phyloP scores from a whole-genome alignment of 2,888 invertebrate genomes.

The Byasa hedistus region DNA sequence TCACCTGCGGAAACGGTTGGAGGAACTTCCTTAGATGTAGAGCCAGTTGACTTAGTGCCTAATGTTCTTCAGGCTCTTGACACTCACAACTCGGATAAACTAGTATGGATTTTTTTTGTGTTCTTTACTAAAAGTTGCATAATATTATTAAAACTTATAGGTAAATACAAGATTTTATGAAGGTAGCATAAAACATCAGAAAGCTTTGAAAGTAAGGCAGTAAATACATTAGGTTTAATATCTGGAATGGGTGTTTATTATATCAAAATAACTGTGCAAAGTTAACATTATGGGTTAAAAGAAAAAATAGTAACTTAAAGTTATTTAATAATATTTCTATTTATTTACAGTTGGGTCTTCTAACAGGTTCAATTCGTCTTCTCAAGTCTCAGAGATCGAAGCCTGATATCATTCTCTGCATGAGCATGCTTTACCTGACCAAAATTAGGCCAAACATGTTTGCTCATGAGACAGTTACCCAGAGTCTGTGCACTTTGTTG shows the following conservation, averaged over 20 bases:
- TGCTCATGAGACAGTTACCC: conserved; percentile 85
- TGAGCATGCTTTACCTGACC: conserved; percentile 88
- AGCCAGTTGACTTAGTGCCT: conserved; percentile 87
- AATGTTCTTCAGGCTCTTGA: conserved; percentile 87
- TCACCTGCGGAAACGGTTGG: conserved; percentile 70
- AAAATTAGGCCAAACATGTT: conserved; percentile 89
- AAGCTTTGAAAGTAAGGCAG: no score
- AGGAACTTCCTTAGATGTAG: conserved; percentile 86
- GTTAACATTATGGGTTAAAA: no score
- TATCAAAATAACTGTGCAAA: no score
- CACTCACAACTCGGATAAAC: conserved; percentile 88
- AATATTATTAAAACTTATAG: no score
- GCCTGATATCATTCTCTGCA: conserved; percentile 88
- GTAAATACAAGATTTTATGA: no score
- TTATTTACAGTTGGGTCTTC: conserved; percentile 81
- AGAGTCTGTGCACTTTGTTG: conserved; percentile 89
- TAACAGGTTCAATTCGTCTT: conserved; percentile 93
- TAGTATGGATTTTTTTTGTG: conserved; percentile 71
- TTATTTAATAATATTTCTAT: neutral
- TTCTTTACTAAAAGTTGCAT: no score
- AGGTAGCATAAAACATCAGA: no score
- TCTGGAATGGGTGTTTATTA: no score
- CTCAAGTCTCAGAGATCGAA: conserved; percentile 89
- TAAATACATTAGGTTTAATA: no score
- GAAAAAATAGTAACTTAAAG: no score